Evolutionary conservation across 2,888 invertebrate genomes (phyloP).

Genomic region (Caenorhabditis plicata): DNA sequence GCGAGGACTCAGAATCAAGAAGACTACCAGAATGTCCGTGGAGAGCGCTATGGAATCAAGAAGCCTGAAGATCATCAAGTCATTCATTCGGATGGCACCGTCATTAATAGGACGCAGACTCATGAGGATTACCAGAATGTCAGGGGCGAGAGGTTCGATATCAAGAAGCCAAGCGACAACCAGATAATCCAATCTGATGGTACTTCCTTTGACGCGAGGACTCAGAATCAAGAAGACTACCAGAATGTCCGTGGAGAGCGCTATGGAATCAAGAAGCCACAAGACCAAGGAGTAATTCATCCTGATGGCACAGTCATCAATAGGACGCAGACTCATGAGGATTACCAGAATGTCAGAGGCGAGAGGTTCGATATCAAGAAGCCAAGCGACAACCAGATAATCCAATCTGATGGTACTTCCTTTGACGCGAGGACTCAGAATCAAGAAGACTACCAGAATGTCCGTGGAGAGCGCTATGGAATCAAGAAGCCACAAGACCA

Average conservation of each 20-base stretch:
- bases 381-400: not conserved
- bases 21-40: constrained; percentile 2
- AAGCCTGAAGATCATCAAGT: not conserved
- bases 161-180: not conserved
- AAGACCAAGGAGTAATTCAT: not conserved
- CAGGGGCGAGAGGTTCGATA: not conserved
- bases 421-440: constrained; percentile 1
- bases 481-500: not conserved
- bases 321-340: constrained; percentile 2
- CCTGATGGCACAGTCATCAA: not conserved
- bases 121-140: constrained; percentile 1
- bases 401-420: not conserved
- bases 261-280: not conserved
- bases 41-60: not conserved
- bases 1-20: constrained; percentile 3
- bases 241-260: constrained; percentile 1
- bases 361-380: not conserved
- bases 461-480: constrained; percentile 2
- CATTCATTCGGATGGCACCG: not conserved
- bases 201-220: not conserved
- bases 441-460: constrained; percentile 2
- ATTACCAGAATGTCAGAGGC: not conserved
- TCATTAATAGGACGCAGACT: not conserved
- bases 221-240: constrained; percentile 6
- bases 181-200: not conserved